Evolutionary conservation across 2,113 vertebrate genomes (phyloP).

Genomic region (Euleptes europaea): DNA sequence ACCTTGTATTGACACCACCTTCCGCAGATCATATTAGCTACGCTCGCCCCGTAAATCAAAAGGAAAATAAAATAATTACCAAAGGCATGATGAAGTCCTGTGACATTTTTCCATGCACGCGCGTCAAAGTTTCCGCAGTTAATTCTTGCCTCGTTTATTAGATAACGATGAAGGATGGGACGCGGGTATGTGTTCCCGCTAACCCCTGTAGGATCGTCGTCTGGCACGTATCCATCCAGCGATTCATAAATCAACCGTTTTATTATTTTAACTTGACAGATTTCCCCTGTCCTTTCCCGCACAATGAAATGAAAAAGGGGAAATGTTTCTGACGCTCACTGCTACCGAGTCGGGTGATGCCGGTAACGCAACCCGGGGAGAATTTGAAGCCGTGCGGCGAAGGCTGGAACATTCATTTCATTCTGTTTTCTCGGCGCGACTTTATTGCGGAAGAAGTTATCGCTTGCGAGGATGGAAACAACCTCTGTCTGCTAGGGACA

Average conservation of each 20-base stretch:
- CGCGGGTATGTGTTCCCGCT: constrained; percentile 32
- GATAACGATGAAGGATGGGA: constrained; percentile 56
- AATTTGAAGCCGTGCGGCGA: not conserved
- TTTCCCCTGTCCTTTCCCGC: not conserved
- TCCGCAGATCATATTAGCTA: not conserved
- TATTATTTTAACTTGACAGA: constrained; percentile 45
- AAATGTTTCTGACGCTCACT: not conserved
- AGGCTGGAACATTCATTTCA: not conserved
- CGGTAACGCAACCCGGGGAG: not conserved
- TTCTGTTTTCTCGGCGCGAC: not conserved
- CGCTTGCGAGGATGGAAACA: too few species aligned
- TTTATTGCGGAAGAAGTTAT: not conserved
- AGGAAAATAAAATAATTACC: constrained; percentile 41
- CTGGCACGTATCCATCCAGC: constrained; percentile 8
- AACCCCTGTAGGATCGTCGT: constrained; percentile 37
- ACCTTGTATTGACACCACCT: too few species aligned
- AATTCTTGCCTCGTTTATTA: constrained; percentile 50
- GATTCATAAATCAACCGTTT: constrained; percentile 53
- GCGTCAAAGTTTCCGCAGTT: constrained; percentile 43
- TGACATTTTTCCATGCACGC: constrained; percentile 35
- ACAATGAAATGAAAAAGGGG: constrained; percentile 29
- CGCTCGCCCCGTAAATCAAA: not conserved
- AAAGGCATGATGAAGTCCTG: constrained; percentile 2
- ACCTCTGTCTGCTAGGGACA: too few species aligned
- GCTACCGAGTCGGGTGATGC: not conserved